Percentiles rank a stretch among this genome's conserved stretches.
Conservation (phyloP, 64 coral and sea anemone genomes). For the Exaiptasia diaphana region DNA sequence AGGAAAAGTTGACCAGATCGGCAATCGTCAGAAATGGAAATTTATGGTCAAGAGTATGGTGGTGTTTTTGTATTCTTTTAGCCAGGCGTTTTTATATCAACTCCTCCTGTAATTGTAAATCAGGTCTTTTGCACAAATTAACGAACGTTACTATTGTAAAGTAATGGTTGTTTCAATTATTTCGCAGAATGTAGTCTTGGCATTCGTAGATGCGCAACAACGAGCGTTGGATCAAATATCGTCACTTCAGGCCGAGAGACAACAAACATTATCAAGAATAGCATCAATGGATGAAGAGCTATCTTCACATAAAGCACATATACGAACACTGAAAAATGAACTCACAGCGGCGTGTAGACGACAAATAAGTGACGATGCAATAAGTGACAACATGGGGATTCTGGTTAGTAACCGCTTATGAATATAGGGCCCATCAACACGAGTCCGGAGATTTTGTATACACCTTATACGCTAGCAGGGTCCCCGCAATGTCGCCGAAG, state of each 20-base stretch:
- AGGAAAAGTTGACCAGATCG: too few relatives aligned
- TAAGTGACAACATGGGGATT: constrained; percentile 32
- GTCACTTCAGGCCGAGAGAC: constrained; percentile 76
- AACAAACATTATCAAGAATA: constrained; percentile 70
- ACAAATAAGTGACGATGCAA: constrained; percentile 85
- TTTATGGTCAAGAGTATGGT: too few relatives aligned
- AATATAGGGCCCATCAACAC: not conserved
- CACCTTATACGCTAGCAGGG: not conserved
- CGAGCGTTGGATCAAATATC: constrained; percentile 74
- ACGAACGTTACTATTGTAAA: too few relatives aligned
- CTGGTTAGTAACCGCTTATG: not conserved
- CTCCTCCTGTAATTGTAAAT: too few relatives aligned
- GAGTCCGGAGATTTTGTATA: not conserved
- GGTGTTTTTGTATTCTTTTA: too few relatives aligned
- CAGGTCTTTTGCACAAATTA: too few relatives aligned
- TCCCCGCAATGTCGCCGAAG: constrained; percentile 5
- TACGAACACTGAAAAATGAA: constrained; percentile 76
- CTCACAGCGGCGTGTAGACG: constrained; percentile 78
- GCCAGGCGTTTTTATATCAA: too few relatives aligned
- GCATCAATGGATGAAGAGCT: constrained; percentile 77
- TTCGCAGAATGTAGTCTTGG: constrained; percentile 68
- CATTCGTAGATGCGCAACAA: constrained; percentile 89
- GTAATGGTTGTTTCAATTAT: not conserved
- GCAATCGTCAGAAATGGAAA: too few relatives aligned
- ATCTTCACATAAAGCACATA: constrained; percentile 81